Conservation (phyloP, 2,113 vertebrate species). For the Ibidorhyncha struthersii region DNA sequence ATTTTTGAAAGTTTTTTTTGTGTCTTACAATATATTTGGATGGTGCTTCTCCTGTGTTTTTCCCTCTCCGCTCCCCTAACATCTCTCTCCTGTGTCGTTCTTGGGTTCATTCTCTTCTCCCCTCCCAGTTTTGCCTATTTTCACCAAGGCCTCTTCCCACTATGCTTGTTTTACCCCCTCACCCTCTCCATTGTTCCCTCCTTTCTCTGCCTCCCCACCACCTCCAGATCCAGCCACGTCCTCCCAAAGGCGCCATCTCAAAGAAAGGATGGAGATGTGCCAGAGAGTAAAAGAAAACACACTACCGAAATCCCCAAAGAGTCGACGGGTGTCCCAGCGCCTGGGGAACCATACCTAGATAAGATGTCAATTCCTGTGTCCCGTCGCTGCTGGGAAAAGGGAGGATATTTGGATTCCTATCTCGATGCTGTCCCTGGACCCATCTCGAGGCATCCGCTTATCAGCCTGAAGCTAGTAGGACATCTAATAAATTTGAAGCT, state of each 20-base stretch:
- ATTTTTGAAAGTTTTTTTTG: background rate
- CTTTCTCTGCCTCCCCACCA: background rate
- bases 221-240: background rate
- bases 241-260: background rate
- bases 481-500: conserved; percentile 56
- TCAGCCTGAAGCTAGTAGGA: conserved; percentile 27
- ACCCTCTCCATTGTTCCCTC: background rate
- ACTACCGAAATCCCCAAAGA: background rate
- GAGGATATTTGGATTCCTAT: conserved; percentile 22
- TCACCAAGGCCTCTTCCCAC: background rate
- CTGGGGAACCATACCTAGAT: background rate
- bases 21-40: background rate
- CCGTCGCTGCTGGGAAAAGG: background rate
- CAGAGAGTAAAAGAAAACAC: background rate
- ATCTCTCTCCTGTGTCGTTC: background rate
- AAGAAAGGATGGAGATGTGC: background rate
- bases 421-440: background rate
- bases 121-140: background rate
- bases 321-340: background rate
- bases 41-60: background rate
- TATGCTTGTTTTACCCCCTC: background rate
- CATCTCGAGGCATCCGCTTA: conserved; percentile 19
- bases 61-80: background rate
- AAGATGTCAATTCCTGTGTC: conserved; percentile 24
- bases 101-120: background rate